Evolutionary conservation across 30 jellyfish, hydroid and myxozoan genomes (phyloP), one percentile per base, ranked within the genome.

Genomic region (Nemopilema nomurai): DNA sequence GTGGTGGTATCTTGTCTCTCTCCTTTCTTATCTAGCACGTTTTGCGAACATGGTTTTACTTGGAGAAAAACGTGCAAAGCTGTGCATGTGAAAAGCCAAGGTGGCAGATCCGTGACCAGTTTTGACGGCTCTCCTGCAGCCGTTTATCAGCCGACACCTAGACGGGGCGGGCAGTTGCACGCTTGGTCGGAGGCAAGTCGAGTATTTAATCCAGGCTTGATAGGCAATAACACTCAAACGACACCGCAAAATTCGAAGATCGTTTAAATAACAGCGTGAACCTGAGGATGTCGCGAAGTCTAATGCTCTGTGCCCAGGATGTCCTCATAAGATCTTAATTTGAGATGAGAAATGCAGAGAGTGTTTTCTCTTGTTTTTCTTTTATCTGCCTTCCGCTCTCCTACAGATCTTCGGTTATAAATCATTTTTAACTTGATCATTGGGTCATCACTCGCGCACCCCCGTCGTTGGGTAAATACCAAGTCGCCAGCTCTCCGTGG

Each of bases 161-260:
- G 28, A 49, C 31, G 64, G 64, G 67, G 82, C 31, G 82, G 67
- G 82, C 76, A n/a, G 57, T 41, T 41, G 57, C 25, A 28, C 49
- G n/a, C 87, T 71, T 72, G 84, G 28, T 74, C 49, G 51, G 33
- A 57, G 62, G 86, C 69, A 72, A 76, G 22, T 76, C 24, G 28
- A 29, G 9, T 62, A 24, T 31, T 22, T 69, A 82, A 82, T 82
- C 91, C 52, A 29, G 27, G 28, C 28, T 28, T 83, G 30, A 72
- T 69, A 72, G 33, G 33, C 80, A 57, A 83, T 71, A 71, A 83
- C 79, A 51, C 78, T 71, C 70, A 28, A 69, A 84, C 64, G 67
- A 68, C 78, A 84, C 83, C 93, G 81, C 80, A 30, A 32, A 73
- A 51, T 53, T 84, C 73, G 28, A 82, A 84, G 83, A 52, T 84